These are phyloP conservation scores for Nyctibius bracteatus DNA, from an alignment of 2,113 vertebrate species.

Conservation along the genomic window DNA sequence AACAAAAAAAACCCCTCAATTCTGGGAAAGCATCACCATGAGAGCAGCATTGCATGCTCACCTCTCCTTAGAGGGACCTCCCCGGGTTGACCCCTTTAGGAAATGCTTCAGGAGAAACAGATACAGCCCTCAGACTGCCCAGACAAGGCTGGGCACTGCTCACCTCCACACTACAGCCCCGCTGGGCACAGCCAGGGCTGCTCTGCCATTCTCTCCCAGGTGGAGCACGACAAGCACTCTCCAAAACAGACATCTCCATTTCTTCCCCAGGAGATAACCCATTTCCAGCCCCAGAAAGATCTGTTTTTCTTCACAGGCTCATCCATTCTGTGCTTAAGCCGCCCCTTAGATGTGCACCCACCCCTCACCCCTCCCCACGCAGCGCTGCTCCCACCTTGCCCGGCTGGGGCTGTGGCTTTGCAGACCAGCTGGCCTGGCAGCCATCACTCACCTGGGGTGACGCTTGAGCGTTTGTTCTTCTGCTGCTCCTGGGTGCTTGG, in stretches of 20 bases:
- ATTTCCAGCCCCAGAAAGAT: neutral
- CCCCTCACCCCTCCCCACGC: accelerated
- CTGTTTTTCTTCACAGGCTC: neutral
- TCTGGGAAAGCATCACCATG: accelerated
- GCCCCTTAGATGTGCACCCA: accelerated
- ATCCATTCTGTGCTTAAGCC: neutral
- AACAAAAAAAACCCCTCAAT: too few relatives aligned
- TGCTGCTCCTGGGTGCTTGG: accelerated
- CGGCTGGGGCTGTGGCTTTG: too few relatives aligned
- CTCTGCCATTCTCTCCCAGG: neutral
- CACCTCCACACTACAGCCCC: neutral
- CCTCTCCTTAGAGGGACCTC: neutral
- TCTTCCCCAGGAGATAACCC: neutral
- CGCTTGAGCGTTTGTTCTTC: neutral
- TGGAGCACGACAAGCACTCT: accelerated
- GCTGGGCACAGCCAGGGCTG: accelerated
- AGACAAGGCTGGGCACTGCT: too few relatives aligned
- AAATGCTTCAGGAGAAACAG: neutral
- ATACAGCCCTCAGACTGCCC: neutral
- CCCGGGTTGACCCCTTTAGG: neutral
- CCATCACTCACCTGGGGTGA: neutral
- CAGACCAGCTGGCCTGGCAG: neutral
- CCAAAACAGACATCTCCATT: neutral
- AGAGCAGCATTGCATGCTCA: accelerated
- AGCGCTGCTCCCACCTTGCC: neutral